Conservation (phyloP, 2,797 vertebrate species). For the Anguilla pacifica region DNA sequence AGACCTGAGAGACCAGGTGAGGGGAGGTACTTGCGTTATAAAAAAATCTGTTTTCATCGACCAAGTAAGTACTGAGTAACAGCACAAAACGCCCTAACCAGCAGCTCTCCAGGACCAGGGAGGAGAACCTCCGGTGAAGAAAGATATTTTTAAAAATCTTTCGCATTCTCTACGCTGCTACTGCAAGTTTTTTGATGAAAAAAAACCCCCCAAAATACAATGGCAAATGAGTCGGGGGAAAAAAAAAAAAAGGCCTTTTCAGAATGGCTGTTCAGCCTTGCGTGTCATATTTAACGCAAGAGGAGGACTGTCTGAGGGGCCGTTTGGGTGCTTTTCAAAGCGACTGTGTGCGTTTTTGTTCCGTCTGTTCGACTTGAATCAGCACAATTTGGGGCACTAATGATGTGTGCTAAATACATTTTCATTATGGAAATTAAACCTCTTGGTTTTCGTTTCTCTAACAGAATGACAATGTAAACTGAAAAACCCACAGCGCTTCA, state of each 20-base stretch:
- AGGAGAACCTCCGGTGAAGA: background rate
- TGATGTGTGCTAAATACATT: constrained; percentile 37
- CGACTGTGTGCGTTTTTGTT: constrained; percentile 33
- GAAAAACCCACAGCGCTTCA: background rate
- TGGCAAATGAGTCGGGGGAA: constrained; percentile 5
- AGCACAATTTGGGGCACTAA: background rate
- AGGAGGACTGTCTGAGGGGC: background rate
- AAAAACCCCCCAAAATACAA: background rate
- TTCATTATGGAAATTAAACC: constrained; percentile 38
- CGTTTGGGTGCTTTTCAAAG: constrained; percentile 36
- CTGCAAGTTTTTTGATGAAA: constrained; percentile 14
- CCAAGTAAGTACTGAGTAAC: background rate
- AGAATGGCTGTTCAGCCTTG: constrained; percentile 11
- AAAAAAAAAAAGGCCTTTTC: constrained; percentile 4
- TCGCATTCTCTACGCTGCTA: constrained; percentile 24
- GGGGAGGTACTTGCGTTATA: background rate
- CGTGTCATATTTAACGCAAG: background rate
- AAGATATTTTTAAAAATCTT: constrained; percentile 4
- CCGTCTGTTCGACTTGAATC: constrained; percentile 38
- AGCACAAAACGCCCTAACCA: background rate
- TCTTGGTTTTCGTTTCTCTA: constrained; percentile 14
- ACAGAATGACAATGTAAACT: constrained; percentile 3
- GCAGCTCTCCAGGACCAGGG: background rate
- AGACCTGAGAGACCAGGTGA: background rate
- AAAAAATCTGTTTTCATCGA: background rate